phyloP scores from a whole-genome alignment of 2,113 vertebrate genomes.

The Hirundichthys speculiger region DNA sequence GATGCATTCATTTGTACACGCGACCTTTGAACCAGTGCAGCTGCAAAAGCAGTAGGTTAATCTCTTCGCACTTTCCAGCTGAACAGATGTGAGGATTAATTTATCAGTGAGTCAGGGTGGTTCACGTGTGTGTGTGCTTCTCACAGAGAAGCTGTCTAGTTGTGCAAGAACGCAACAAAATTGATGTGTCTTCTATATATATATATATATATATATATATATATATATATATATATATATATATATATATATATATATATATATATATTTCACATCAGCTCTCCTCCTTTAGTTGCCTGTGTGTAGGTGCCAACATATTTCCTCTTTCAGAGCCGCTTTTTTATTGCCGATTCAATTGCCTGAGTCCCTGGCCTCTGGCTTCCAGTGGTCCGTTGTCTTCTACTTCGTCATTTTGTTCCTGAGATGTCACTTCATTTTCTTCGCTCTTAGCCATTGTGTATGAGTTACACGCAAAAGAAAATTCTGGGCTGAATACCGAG shows the following conservation, averaged over 20 bases:
- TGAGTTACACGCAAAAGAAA: not conserved
- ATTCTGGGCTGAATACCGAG: slow-evolving; percentile 5
- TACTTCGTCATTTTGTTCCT: not conserved
- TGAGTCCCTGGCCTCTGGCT: too few species aligned
- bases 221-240: not conserved
- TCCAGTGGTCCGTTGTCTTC: too few species aligned
- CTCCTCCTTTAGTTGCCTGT: not conserved
- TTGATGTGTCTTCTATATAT: not conserved
- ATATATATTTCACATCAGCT: not conserved
- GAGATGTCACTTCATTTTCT: slow-evolving; percentile 11
- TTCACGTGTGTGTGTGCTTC: slow-evolving; percentile 19
- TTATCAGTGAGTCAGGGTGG: slow-evolving; percentile 33
- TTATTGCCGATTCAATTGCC: too few species aligned
- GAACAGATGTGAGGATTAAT: slow-evolving; percentile 73
- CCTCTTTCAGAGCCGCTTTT: slow-evolving; percentile 8
- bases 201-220: not conserved
- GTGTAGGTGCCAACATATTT: slow-evolving; percentile 3
- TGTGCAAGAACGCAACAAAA: slow-evolving; percentile 4
- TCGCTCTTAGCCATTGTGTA: slow-evolving; percentile 7
- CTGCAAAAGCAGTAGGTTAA: slow-evolving; percentile 63
- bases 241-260: not conserved
- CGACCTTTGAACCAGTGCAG: not conserved
- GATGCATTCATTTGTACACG: too few species aligned
- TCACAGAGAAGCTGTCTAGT: not conserved
- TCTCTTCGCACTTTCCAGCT: slow-evolving; percentile 53